A percentile compares a stretch with the other conserved stretches of the same genome.
phyloP scores from a whole-genome alignment of 2,888 invertebrate species.

The Euplexia lucipara region DNA sequence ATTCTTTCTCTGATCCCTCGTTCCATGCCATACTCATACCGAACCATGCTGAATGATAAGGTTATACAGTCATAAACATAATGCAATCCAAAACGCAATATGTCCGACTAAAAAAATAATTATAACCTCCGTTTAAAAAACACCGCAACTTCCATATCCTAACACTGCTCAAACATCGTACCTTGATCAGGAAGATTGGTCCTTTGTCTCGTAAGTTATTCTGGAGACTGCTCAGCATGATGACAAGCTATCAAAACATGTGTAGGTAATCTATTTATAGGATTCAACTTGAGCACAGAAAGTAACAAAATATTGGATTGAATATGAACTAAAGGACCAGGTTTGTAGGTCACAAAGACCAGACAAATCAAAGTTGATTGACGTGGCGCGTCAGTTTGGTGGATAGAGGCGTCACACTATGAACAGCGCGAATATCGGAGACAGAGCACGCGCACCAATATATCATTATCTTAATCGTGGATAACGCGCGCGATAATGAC shows the following conservation, averaged over 20 bases:
- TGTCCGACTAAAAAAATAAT: background rate
- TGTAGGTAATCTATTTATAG: background rate
- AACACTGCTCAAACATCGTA: conserved; percentile 25
- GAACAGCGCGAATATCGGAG: background rate
- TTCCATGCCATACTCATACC: background rate
- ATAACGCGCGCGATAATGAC: conserved; percentile 54
- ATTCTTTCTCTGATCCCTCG: background rate
- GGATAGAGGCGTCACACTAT: conserved; percentile 31
- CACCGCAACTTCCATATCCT: conserved; percentile 2
- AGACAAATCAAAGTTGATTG: background rate
- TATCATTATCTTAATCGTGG: conserved; percentile 61
- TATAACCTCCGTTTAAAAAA: conserved; percentile 12
- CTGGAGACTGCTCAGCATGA: conserved; percentile 36
- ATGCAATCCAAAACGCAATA: conserved; percentile 16
- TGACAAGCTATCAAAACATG: conserved; percentile 15
- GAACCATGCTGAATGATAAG: conserved; percentile 1
- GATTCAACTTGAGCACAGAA: background rate
- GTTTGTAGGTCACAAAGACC: background rate
- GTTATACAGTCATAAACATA: conserved; percentile 15
- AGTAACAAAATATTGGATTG: background rate
- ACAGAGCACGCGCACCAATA: conserved; percentile 24
- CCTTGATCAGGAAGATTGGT: conserved; percentile 60
- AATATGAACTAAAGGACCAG: background rate
- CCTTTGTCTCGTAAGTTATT: conserved; percentile 36
- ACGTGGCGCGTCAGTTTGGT: conserved; percentile 19